phyloP scores from a whole-genome alignment of 37 sponge, comb jelly and placozoan species.

The Dysidea cf. avara region DNA sequence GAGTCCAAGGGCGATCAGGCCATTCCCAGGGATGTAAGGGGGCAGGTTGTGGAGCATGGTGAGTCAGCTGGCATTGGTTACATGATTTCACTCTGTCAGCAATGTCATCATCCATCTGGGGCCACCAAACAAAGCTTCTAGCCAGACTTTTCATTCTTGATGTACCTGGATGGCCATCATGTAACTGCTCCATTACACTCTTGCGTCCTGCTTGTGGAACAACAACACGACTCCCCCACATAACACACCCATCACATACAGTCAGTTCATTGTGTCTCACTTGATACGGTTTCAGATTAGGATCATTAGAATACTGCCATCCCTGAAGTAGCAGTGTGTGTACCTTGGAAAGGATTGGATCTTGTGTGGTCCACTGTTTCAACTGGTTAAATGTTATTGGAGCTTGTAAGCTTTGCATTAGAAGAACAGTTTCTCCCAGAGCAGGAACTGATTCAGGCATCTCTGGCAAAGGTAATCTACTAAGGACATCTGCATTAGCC shows the following conservation, averaged over 20 bases:
- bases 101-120: conserved; percentile 24
- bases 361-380: not conserved
- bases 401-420: not conserved
- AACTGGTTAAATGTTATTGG: not conserved
- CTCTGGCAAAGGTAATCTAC: conserved; percentile 27
- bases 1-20: too few species aligned
- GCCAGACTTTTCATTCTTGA: conserved; percentile 20
- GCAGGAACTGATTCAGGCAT: not conserved
- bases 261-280: too few species aligned
- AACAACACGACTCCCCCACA: conserved; percentile 18
- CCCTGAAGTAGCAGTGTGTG: not conserved
- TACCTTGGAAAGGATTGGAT: conserved; percentile 17
- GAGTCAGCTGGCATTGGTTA: not conserved
- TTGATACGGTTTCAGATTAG: too few species aligned
- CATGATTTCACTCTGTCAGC: not conserved
- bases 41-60: not conserved
- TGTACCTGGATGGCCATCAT: conserved; percentile 16
- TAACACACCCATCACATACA: conserved; percentile 5
- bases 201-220: conserved; percentile 11
- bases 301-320: not conserved
- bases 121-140: conserved; percentile 21
- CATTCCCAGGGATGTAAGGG: too few species aligned
- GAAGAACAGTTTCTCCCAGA: conserved; percentile 4
- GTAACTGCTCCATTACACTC: conserved; percentile 18
- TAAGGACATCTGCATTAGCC: conserved; percentile 15